These are phyloP conservation scores for Coranthus polyacanthus DNA, from an alignment of 2,797 vertebrate species.

Conservation along the genomic window DNA sequence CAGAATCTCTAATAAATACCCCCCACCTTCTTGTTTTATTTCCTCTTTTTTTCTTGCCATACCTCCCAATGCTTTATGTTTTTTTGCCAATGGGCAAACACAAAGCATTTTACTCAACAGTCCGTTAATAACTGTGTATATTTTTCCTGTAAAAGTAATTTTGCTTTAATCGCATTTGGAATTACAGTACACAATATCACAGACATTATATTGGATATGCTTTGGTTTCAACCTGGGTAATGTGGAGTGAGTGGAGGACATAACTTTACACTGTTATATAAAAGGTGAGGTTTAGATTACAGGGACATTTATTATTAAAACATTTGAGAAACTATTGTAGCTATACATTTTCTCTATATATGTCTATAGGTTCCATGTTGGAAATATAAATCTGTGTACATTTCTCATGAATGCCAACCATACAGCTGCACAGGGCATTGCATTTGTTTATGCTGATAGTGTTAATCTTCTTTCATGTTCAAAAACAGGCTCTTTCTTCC, in stretches of 20 bases:
- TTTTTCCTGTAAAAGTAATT: slow-evolving; percentile 43
- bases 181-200: slow-evolving; percentile 21
- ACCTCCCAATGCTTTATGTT: slow-evolving; percentile 59
- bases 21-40: slow-evolving; percentile 54
- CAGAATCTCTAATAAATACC: slow-evolving; percentile 67
- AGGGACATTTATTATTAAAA: neutral
- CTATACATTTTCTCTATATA: neutral
- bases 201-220: slow-evolving; percentile 18
- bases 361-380: neutral
- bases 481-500: slow-evolving; percentile 30
- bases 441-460: slow-evolving; percentile 34
- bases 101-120: slow-evolving; percentile 47
- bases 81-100: slow-evolving; percentile 54
- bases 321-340: neutral
- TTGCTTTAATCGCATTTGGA: slow-evolving; percentile 45
- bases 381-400: neutral
- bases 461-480: slow-evolving; percentile 42
- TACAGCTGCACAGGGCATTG: slow-evolving; percentile 2
- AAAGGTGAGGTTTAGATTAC: neutral
- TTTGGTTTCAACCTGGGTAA: slow-evolving; percentile 26
- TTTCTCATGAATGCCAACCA: slow-evolving; percentile 6
- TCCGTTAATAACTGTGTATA: slow-evolving; percentile 46
- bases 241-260: slow-evolving; percentile 8
- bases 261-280: neutral
- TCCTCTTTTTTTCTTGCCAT: slow-evolving; percentile 43